Base-by-base conservation (phyloP, 2,888 invertebrate genomes). In the Drosophila mercatorum region DNA sequence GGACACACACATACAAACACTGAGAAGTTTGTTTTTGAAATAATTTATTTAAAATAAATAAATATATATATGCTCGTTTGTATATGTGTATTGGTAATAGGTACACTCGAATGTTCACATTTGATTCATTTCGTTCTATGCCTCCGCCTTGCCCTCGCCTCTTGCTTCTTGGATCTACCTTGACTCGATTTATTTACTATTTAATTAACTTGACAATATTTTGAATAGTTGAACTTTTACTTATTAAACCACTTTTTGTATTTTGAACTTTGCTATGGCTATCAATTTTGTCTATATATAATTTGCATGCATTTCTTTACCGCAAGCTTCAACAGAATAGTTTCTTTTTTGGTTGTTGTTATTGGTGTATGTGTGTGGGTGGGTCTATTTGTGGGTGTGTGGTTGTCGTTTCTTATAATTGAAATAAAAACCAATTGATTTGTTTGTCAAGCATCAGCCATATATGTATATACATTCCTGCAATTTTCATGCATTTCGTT, bases 31-130 rank as follows among this genome's bases (percentile, higher is more conserved):
- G 83, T 66, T 87, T 55, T 83, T 68, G 80, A 85, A 85, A 89
- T 89, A 76, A 85, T 89, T 89, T 88, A 89, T 89, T 89, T 85
- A 81, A 83, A 88, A 85, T 89, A 85, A 88, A 51, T 51, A 51
- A 34, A 17, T 51, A 36, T 51, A 51, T 76, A 66, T 61, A 55
- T 72, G 58, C 72, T 60, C 80, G 80, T 78, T 56, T 74, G 68
- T 75, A 68, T 73, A 60, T 75, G 66, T 75, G 71, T 75, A 58
- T 75, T 70, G 73, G 73, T 80, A 63, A 74, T 72, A 86, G 89
- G 79, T 88, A 87, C 82, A 80, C 76, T 75, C 79, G 68, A 69
- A 75, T 75, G 76, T 68, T 81, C 78, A 75, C 80, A 81, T 74
- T 78, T 81, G 72, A 80, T 78, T 17, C 17, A 75, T 73, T 70